Base-by-base conservation (phyloP, 1,140 invertebrate species). In the Drosophila aff. region DNA sequence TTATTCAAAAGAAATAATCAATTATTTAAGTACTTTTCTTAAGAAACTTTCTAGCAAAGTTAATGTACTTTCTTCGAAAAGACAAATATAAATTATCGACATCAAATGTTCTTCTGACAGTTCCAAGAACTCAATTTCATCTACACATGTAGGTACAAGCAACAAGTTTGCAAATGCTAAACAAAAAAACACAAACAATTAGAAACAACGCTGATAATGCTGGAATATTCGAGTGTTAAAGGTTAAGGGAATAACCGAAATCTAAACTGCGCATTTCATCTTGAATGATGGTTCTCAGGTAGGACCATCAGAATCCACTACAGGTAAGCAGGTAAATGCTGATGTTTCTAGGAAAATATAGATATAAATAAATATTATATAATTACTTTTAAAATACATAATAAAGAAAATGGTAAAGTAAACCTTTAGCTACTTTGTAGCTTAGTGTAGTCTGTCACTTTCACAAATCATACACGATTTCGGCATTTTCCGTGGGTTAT, bases 391-490 rank as follows among this genome's bases (percentile, higher is more conserved):
- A 9, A 15, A 21, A 38, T 26, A 13, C 4, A 26, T 3, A 7
- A 4, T 21, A 21, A 9, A 23, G 13, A 23, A 21, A 10, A 9
- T 23, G 2, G 2, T 23, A 15, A 23, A 5, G 33, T 10, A 55
- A 6, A 8, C 7, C 6, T 33, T 8, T 33, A 26, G 5, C 10
- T 36, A 13, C 9, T 47, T 53, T 80, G 77, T 28, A 55, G 72
- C 18, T 7, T 13, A 73, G 81, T 81, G 63, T 81, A 60, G 18
- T 47, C 31, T 62, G 38, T 53, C 59, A 89, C 84, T 87, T 87
- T 87, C 84, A 83, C 84, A 84, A 81, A 58, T 71, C 43, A 38
- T 62, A 65, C 73, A 64, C 68, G 58, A 68, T 68, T 81, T 78
- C 72, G 46, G 73, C 66, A 77, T 81, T 81, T 74, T 59, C 60